phyloP scores from a whole-genome alignment of 2,113 vertebrate species.

The Diadophis punctatus region DNA sequence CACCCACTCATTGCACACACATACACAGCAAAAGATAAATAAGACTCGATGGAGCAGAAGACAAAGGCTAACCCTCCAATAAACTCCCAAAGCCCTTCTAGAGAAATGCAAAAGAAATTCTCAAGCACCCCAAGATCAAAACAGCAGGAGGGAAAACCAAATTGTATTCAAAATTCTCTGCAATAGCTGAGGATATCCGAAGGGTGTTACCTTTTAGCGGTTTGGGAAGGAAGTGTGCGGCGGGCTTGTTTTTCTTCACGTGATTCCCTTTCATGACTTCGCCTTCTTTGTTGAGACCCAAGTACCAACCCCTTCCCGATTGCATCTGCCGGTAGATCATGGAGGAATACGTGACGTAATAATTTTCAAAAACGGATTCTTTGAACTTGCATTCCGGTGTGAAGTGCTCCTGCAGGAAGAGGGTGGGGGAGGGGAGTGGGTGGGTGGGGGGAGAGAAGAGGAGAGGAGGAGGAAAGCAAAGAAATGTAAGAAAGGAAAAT shows the following conservation, averaged over 20 bases:
- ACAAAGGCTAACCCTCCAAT: neutral
- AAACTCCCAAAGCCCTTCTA: neutral
- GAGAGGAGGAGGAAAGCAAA: slow-evolving; percentile 4
- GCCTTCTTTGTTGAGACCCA: slow-evolving; percentile 99
- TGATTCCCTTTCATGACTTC: slow-evolving; percentile 99
- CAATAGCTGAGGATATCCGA: neutral
- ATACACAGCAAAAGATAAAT: neutral
- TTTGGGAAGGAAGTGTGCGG: slow-evolving; percentile 98
- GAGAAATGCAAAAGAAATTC: neutral
- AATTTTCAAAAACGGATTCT: slow-evolving; percentile 99
- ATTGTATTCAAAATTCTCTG: neutral
- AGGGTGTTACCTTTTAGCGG: slow-evolving; percentile 88
- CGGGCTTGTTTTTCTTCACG: slow-evolving; percentile 98
- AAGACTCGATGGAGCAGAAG: neutral
- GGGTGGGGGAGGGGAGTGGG: too few species aligned
- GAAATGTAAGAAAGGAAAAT: neutral
- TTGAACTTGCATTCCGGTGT: slow-evolving; percentile 99
- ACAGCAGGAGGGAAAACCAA: neutral
- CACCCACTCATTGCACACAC: too few species aligned
- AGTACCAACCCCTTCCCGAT: slow-evolving; percentile 96
- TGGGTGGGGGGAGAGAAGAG: too few species aligned
- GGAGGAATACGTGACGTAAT: slow-evolving; percentile 98
- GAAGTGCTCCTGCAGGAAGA: slow-evolving; percentile 89
- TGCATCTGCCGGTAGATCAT: slow-evolving; percentile 99
- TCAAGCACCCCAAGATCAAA: neutral